These are phyloP conservation scores for Cerceris ruficornis DNA, from an alignment of 2,888 invertebrate genomes.

Conservation along the genomic window DNA sequence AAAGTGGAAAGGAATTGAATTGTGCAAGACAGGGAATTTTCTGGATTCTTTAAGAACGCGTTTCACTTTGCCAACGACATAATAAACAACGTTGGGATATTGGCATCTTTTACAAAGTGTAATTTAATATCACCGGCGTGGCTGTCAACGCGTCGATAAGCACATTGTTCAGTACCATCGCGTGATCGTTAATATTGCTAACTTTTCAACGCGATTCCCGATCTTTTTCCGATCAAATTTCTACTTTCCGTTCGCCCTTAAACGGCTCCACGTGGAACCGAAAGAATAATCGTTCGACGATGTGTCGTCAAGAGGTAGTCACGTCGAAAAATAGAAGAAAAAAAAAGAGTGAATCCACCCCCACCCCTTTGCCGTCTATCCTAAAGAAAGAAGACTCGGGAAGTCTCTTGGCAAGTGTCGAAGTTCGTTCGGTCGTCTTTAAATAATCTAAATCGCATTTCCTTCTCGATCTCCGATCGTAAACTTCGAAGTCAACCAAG, in stretches of 20 bases:
- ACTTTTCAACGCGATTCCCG: background rate
- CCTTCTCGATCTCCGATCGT: constrained; percentile 17
- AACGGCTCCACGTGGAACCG: constrained; percentile 13
- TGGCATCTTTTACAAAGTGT: too few relatives aligned
- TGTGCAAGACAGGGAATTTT: too few relatives aligned
- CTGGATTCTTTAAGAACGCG: too few relatives aligned
- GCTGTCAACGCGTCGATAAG: background rate
- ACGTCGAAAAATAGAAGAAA: constrained; percentile 35
- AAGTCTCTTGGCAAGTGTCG: constrained; percentile 65
- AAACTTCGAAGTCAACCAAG: background rate
- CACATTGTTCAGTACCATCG: background rate
- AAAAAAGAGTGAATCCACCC: constrained; percentile 1
- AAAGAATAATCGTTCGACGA: constrained; percentile 18
- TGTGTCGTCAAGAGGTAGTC: constrained; percentile 22
- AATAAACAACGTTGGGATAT: too few relatives aligned
- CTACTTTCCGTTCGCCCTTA: background rate
- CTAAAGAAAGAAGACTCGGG: constrained; percentile 44
- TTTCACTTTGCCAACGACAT: too few relatives aligned
- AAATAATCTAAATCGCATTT: constrained; percentile 64
- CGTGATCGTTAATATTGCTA: background rate
- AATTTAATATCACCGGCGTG: too few relatives aligned
- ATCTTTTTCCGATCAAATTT: background rate
- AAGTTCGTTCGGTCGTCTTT: constrained; percentile 58
- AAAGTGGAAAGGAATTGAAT: too few relatives aligned
- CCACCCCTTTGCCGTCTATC: constrained; percentile 7